Base-by-base conservation (phyloP, 2,888 invertebrate species). In the Congeria kusceri region DNA sequence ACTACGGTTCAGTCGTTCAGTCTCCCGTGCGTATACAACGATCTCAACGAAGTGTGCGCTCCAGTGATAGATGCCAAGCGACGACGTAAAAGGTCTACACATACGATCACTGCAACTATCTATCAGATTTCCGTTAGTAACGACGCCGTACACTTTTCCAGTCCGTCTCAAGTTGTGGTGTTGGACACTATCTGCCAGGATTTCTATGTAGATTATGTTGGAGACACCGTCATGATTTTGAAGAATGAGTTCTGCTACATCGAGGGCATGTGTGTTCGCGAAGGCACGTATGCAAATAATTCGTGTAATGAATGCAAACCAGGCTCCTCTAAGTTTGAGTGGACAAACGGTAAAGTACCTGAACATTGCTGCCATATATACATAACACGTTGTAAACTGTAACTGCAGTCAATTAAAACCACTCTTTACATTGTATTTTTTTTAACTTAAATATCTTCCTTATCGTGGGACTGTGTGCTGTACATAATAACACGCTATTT, bases 171-270 rank as follows among this genome's bases (percentile, higher is more conserved):
- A 20, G 53, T 53, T 25, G 18, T 53, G 13, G 25, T 53, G 13
- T 53, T 53, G 25, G 53, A 53, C 18, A 18, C 13, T 20, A 53
- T 20, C 9, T 53, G 53, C 18, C 64, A 64, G 23, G 64, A 46
- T 13, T 15, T 23, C 11, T 27, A 9, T 2, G 47, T 47, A 20
- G 64, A 63, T 46, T n/a, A 29, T 11, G 28, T 23, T 15, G 63
- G 49, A 20, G 44, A 29, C 28, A 63, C 74, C 13, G 27, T 57
- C 18, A 39, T 74, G 3, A 56, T 53, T 9, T 25, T 74, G 23
- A 67, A 74, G 62, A 63, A 39, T 20, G 67, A 62, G 9, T 62
- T 27, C 29, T 73, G 73, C 39, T 73, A 67, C 25, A 73, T 73
- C 25, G 53, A 46, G 5, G 73, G 65, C 20, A 57, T 44, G 3